phyloP scores from a whole-genome alignment of 2,888 invertebrate species.

The Ectemnius continuus region DNA sequence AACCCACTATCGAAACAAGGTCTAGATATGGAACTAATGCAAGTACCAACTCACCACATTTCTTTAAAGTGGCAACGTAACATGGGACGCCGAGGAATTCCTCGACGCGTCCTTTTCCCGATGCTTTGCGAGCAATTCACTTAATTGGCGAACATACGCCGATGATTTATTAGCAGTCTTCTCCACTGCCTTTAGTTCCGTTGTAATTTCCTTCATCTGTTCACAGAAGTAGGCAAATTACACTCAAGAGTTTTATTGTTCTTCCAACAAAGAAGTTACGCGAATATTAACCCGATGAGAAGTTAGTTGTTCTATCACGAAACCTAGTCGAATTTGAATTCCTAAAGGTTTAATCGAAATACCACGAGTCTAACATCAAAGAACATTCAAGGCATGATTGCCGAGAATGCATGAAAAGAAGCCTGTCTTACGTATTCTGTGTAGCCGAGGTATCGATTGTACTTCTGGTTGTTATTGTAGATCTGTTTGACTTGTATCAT shows the following conservation, averaged over 20 bases:
- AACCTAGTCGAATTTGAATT: too few relatives aligned
- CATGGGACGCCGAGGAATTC: slow-evolving; percentile 41
- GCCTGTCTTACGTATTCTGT: slow-evolving; percentile 77
- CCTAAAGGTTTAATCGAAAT: too few relatives aligned
- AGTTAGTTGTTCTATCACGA: background rate
- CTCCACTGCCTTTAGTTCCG: slow-evolving; percentile 75
- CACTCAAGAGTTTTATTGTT: background rate
- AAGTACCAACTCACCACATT: slow-evolving; percentile 22
- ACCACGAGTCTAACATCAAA: too few relatives aligned
- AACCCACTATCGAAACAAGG: too few relatives aligned
- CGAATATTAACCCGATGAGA: too few relatives aligned
- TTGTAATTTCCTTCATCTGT: slow-evolving; percentile 77
- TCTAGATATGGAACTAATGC: too few relatives aligned
- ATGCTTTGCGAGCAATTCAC: slow-evolving; percentile 69
- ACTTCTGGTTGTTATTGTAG: slow-evolving; percentile 78
- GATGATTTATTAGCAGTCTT: slow-evolving; percentile 74
- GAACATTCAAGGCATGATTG: background rate
- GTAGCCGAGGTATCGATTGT: slow-evolving; percentile 77
- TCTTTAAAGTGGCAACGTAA: slow-evolving; percentile 34
- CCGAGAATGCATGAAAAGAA: background rate
- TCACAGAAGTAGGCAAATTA: slow-evolving; percentile 12
- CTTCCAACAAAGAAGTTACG: too few relatives aligned
- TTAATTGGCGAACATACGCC: slow-evolving; percentile 71
- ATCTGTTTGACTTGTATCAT: slow-evolving; percentile 78
- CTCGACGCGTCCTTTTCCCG: slow-evolving; percentile 65